Percentiles rank a stretch among this genome's conserved stretches.
Evolutionary conservation across 2,888 invertebrate species (phyloP).

Genomic region (Gerosis bhagava): DNA sequence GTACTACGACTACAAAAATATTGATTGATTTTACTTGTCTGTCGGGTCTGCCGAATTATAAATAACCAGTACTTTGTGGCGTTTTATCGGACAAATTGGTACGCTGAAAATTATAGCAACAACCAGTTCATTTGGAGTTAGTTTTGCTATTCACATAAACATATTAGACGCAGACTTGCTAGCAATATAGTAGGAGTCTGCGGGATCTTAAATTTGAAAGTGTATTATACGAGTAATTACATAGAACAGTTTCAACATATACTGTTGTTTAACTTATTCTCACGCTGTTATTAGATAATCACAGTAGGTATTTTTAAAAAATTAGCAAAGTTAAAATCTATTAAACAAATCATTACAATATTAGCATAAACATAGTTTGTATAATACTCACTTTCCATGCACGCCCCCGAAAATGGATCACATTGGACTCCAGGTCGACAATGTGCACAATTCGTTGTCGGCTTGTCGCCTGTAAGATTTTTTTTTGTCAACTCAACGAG

Average conservation of each 20-base stretch:
- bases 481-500: too few relatives aligned
- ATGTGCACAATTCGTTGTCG: conserved; percentile 84
- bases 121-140: conserved; percentile 81
- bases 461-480: conserved; percentile 40
- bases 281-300: conserved; percentile 13
- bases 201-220: conserved; percentile 24
- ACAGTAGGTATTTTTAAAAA: conserved; percentile 28
- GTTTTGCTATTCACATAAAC: conserved; percentile 73
- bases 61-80: conserved; percentile 78
- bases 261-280: conserved; percentile 11
- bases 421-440: conserved; percentile 91
- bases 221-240: conserved; percentile 10
- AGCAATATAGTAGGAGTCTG: conserved; percentile 56
- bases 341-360: conserved; percentile 10
- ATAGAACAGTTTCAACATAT: conserved; percentile 16
- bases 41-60: conserved; percentile 74
- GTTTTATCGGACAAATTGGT: conserved; percentile 81
- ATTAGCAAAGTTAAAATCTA: conserved; percentile 39
- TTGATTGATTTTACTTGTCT: conserved; percentile 44
- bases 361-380: conserved; percentile 11
- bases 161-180: conserved; percentile 61
- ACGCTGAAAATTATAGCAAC: conserved; percentile 69
- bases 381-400: conserved; percentile 89
- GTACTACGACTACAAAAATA: conserved; percentile 28
- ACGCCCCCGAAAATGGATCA: conserved; percentile 90